These are phyloP conservation scores for Chiloscyllium plagiosum DNA, from an alignment of 2,113 vertebrate genomes.

Conservation along the genomic window DNA sequence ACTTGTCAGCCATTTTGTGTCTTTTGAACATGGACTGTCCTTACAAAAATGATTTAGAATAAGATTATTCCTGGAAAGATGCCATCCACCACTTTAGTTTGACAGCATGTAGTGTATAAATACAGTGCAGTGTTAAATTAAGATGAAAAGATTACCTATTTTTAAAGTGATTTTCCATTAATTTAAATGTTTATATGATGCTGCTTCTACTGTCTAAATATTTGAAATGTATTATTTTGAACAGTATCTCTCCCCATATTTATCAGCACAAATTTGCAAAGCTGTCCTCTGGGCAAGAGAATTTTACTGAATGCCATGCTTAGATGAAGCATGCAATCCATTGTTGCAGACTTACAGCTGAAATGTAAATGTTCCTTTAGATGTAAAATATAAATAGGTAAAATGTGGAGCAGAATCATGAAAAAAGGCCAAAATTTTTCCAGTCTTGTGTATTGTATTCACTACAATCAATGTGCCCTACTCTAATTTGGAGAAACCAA, in stretches of 20 bases:
- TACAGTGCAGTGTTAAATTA: not conserved
- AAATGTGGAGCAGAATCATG: not conserved
- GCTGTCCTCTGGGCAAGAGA: not conserved
- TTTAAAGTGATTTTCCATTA: not conserved
- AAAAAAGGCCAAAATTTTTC: not conserved
- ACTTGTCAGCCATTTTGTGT: too few species aligned
- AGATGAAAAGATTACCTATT: not conserved
- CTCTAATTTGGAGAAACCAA: too few species aligned
- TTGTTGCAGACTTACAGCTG: not conserved
- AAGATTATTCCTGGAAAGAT: not conserved
- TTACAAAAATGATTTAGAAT: not conserved
- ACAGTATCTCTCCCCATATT: not conserved
- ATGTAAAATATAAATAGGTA: conserved; percentile 16
- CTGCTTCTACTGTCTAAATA: not conserved
- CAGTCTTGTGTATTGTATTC: too few species aligned
- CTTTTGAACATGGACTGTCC: too few species aligned
- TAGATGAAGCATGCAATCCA: not conserved
- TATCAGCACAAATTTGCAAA: not conserved
- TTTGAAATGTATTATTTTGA: not conserved
- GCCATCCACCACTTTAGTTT: not conserved
- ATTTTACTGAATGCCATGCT: not conserved
- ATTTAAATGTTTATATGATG: not conserved
- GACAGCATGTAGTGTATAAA: not conserved
- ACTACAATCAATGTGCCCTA: too few species aligned
- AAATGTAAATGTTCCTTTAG: not conserved